Conservation (phyloP, 2,797 vertebrate genomes). For the Sardinella longiceps region DNA sequence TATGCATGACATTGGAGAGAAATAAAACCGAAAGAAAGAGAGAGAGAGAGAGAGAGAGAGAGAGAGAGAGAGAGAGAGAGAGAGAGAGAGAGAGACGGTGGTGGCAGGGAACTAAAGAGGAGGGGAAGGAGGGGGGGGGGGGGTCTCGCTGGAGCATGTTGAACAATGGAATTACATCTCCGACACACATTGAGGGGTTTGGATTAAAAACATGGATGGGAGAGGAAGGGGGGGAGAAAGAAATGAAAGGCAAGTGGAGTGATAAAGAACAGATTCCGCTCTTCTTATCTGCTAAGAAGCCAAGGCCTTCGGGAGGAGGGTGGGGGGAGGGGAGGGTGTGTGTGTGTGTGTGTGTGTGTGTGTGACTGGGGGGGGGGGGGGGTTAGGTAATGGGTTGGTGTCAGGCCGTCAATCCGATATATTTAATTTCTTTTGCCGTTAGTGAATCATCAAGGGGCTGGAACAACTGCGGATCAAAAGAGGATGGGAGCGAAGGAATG, state of each 20-base stretch:
- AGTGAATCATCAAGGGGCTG: constrained; percentile 76
- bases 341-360: constrained; percentile 44
- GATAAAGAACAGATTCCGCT: constrained; percentile 69
- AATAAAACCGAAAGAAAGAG: neutral
- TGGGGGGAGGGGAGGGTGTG: constrained; percentile 30
- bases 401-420: constrained; percentile 70
- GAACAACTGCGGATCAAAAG: constrained; percentile 76
- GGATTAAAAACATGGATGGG: constrained; percentile 48
- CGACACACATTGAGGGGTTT: constrained; percentile 46
- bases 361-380: constrained; percentile 42
- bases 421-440: constrained; percentile 80
- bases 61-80: neutral
- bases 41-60: neutral
- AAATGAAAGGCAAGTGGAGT: constrained; percentile 64
- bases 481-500: constrained; percentile 63
- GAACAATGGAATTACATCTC: constrained; percentile 44
- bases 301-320: constrained; percentile 65
- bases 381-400: constrained; percentile 57
- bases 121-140: constrained; percentile 42
- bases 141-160: constrained; percentile 6
- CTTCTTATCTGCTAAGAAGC: constrained; percentile 61
- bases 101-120: constrained; percentile 29
- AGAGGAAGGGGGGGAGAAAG: constrained; percentile 64
- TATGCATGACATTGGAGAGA: constrained; percentile 63
- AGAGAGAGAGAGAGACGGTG: neutral